phyloP scores from a whole-genome alignment of 2,797 vertebrate genomes.

The Steatocranus sp. region DNA sequence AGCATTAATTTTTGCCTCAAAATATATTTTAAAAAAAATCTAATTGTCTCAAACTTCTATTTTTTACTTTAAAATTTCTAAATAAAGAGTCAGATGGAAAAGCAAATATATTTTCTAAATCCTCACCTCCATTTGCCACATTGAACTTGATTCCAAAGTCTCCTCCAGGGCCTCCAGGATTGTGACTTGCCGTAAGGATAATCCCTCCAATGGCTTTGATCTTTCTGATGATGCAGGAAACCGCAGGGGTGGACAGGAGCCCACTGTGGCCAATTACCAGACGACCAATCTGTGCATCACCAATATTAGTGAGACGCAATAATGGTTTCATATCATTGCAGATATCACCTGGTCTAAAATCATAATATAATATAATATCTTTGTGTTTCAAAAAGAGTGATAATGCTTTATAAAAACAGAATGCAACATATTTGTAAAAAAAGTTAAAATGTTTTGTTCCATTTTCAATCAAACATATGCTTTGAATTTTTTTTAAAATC shows the following conservation, averaged over 20 bases:
- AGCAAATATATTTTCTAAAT: background rate
- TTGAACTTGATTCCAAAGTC: slow-evolving; percentile 99
- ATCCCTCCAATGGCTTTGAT: slow-evolving; percentile 98
- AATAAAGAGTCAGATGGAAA: background rate
- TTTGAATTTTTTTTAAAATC: background rate
- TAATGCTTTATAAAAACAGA: background rate
- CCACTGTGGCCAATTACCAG: slow-evolving; percentile 96
- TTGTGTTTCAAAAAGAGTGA: background rate
- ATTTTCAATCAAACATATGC: background rate
- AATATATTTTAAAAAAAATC: background rate
- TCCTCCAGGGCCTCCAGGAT: slow-evolving; percentile 91
- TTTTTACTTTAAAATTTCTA: background rate
- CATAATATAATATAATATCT: background rate
- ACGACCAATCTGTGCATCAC: slow-evolving; percentile 85
- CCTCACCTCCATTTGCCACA: slow-evolving; percentile 92
- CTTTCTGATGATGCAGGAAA: slow-evolving; percentile 98
- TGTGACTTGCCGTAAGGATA: slow-evolving; percentile 96
- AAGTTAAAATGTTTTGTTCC: background rate
- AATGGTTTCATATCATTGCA: background rate
- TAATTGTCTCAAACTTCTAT: background rate
- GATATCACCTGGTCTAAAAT: background rate
- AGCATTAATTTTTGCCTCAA: background rate
- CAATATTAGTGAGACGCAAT: background rate
- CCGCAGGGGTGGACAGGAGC: slow-evolving; percentile 95
- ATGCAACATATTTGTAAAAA: background rate